Evolutionary conservation across 2,888 invertebrate genomes (phyloP).

Genomic region (Alsophila aescularia): DNA sequence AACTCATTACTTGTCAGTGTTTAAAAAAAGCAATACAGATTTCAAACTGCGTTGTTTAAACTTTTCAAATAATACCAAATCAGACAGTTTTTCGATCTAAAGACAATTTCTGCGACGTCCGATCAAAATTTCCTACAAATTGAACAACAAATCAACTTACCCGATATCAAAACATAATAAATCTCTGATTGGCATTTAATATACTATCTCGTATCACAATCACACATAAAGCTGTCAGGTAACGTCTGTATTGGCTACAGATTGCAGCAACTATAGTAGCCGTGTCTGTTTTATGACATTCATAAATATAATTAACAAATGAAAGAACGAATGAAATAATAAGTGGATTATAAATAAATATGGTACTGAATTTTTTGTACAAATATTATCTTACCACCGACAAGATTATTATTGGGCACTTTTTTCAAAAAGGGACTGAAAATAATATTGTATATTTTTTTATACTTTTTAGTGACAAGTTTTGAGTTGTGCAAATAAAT

Average conservation of each 20-base stretch:
- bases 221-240: constrained; percentile 53
- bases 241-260: constrained; percentile 43
- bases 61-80: not conserved
- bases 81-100: not conserved
- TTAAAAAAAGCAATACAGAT: no score
- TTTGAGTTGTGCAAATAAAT: no score
- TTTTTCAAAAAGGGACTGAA: no score
- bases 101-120: not conserved
- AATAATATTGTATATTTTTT: no score
- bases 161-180: constrained; percentile 42
- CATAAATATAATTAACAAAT: constrained; percentile 64
- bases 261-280: constrained; percentile 40
- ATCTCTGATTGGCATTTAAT: constrained; percentile 40
- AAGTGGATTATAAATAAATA: constrained; percentile 41
- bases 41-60: no score
- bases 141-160: constrained; percentile 28
- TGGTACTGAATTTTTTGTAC: constrained; percentile 29
- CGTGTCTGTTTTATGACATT: constrained; percentile 55
- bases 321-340: constrained; percentile 47
- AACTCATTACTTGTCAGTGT: no score
- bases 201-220: constrained; percentile 45
- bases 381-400: not conserved
- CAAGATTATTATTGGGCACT: no score
- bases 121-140: constrained; percentile 14
- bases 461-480: no score